These are phyloP conservation scores for Notothenia rossii DNA, from an alignment of 2,113 vertebrate genomes.

Conservation along the genomic window DNA sequence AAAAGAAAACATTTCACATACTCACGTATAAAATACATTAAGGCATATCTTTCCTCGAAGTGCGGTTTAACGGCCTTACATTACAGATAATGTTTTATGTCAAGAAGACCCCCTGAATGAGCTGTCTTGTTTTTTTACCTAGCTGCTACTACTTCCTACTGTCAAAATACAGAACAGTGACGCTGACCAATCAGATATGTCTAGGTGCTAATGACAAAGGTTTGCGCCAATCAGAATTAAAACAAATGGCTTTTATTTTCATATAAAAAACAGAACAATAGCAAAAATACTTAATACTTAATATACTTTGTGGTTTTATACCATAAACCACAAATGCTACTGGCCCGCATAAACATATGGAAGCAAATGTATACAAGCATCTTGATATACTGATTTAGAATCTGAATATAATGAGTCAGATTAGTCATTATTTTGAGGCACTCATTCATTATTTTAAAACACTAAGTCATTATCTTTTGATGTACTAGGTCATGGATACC, in stretches of 20 bases:
- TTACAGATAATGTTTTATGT: background rate
- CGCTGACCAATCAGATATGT: slow-evolving; percentile 22
- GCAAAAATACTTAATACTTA: too few species aligned
- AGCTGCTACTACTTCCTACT: slow-evolving; percentile 47
- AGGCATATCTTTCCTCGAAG: slow-evolving; percentile 58
- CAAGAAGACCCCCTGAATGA: background rate
- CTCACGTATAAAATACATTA: slow-evolving; percentile 82
- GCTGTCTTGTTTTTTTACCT: background rate
- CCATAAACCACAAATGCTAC: too few species aligned
- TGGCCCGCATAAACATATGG: too few species aligned
- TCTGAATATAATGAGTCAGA: too few species aligned
- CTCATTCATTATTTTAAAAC: too few species aligned
- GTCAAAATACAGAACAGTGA: slow-evolving; percentile 20
- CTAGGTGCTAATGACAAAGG: background rate
- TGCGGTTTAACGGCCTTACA: background rate
- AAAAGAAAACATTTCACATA: background rate
- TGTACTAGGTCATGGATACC: too few species aligned
- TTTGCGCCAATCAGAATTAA: slow-evolving; percentile 24
- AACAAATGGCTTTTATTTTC: background rate
- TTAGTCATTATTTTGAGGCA: too few species aligned
- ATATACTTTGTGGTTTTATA: too few species aligned
- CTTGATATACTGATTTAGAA: too few species aligned
- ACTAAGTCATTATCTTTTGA: too few species aligned
- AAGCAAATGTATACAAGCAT: too few species aligned
- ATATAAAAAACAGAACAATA: background rate